phyloP scores from a whole-genome alignment of 2,888 invertebrate genomes.

The Liopterus haemorrhoidalis region DNA sequence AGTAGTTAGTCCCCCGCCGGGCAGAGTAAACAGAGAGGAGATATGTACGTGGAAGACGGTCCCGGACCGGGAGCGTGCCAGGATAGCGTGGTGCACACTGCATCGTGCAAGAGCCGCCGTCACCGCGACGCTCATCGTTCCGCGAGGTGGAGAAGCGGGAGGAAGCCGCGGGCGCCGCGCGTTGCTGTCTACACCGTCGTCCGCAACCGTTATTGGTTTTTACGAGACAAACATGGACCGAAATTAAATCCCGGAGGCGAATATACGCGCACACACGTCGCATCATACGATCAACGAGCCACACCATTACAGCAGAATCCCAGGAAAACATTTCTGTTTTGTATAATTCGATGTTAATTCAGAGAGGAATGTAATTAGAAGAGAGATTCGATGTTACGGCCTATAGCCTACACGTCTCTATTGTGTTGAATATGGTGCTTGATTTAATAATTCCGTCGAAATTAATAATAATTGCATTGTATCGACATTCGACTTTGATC shows the following conservation, averaged over 20 bases:
- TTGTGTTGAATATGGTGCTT: constrained; percentile 33
- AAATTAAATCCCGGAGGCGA: constrained; percentile 46
- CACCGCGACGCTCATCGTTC: not conserved
- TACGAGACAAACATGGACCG: constrained; percentile 47
- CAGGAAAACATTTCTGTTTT: constrained; percentile 45
- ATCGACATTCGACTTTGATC: constrained; percentile 43
- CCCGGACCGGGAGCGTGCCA: too few relatives aligned
- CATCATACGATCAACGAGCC: too few relatives aligned
- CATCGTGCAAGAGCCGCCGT: not conserved
- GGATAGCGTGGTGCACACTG: too few relatives aligned
- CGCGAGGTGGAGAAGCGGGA: not conserved
- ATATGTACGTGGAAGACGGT: too few relatives aligned
- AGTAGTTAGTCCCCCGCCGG: not conserved
- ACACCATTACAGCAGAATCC: too few relatives aligned
- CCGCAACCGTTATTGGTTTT: constrained; percentile 44
- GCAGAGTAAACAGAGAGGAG: too few relatives aligned
- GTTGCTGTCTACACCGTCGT: not conserved
- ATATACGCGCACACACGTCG: constrained; percentile 36
- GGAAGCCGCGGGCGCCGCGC: not conserved
- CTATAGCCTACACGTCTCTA: constrained; percentile 13
- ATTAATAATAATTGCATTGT: constrained; percentile 46
- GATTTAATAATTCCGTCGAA: constrained; percentile 46
- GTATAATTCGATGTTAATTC: constrained; percentile 46
- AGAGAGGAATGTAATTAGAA: constrained; percentile 30
- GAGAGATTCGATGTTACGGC: constrained; percentile 15